Evolutionary conservation across 2,888 invertebrate genomes (phyloP), one percentile per base, ranked within the genome.

Genomic region (Cantharis lateralis): DNA sequence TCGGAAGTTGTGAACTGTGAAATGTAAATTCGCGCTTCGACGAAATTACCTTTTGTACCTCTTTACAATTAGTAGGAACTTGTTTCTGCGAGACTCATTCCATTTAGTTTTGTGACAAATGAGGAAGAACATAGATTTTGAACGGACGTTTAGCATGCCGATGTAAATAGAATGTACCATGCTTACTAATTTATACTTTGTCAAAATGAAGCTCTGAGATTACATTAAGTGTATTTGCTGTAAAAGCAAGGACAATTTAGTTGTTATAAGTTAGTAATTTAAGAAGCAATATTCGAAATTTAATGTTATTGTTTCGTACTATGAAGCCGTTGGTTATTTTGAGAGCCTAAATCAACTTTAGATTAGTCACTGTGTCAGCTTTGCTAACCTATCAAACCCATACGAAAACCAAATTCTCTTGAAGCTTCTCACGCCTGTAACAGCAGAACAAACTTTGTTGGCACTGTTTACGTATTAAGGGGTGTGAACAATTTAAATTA

Each of bases 1-100:
- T 76, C 68, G 78, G 69, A 78, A 76, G 78, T 78, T 76, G 78
- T 69, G 76, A 76, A 78, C 78, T 75, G 78, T 78, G 78, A 78
- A 78, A 78, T 76, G 78, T 76, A 78, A 78, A 78, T 78, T 78
- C 72, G 75, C 75, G 78, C 76, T 78, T 76, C 76, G 68, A 74
- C 78, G 71, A 78, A 76, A 76, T 78, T 75, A 73, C 78, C 74
- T 76, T 71, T 71, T 75, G 73, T 76, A 74, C 74, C 78, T 75
- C 73, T 71, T 78, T 76, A 78, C 78, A 78, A 78, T 78, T 78
- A 78, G 75, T 13, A 48, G 71, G 72, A 78, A 76, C 71, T 76
- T 78, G 78, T 76, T 78, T 78, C 78, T 78, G 71, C 76, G 26
- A 28, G 26, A 76, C 74, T 78, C 76, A 68, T 73, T 68, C 68